Evolutionary conservation across 2,888 invertebrate species (phyloP).

Genomic region (Chymomyza amoena): DNA sequence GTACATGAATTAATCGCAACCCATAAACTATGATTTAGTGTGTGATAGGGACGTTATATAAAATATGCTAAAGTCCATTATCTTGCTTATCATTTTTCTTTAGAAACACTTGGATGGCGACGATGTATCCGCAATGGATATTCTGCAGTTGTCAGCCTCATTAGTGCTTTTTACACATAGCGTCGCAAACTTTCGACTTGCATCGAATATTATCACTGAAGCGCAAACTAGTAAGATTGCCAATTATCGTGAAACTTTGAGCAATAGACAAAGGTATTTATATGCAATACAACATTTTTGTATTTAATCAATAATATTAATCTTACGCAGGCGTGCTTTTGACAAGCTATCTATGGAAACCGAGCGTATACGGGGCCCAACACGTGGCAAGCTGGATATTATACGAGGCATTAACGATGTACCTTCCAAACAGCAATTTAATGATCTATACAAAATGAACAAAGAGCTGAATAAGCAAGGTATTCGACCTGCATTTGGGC

Average conservation of each 20-base stretch:
- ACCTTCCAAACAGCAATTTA: slow-evolving; percentile 72
- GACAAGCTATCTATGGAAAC: slow-evolving; percentile 74
- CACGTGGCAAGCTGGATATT: slow-evolving; percentile 67
- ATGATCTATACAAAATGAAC: slow-evolving; percentile 73
- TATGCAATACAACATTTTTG: not conserved
- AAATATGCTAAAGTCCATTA: not conserved
- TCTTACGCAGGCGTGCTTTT: slow-evolving; percentile 62
- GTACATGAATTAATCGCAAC: too few species aligned
- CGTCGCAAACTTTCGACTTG: slow-evolving; percentile 73
- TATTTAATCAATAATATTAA: not conserved
- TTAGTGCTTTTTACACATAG: slow-evolving; percentile 76
- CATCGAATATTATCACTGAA: slow-evolving; percentile 67
- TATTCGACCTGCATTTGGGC: slow-evolving; percentile 64
- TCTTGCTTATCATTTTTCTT: not conserved
- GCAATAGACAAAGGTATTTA: slow-evolving; percentile 70
- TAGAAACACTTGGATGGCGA: slow-evolving; percentile 72
- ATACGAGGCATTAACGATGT: slow-evolving; percentile 74
- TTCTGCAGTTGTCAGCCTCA: slow-evolving; percentile 71
- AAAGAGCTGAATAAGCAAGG: slow-evolving; percentile 59
- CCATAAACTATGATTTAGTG: too few species aligned
- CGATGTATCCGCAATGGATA: slow-evolving; percentile 60
- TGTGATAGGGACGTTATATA: too few species aligned
- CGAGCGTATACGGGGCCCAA: slow-evolving; percentile 57
- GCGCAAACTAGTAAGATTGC: slow-evolving; percentile 54
- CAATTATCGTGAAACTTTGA: slow-evolving; percentile 62